These are phyloP conservation scores for Mallotus villosus DNA, from an alignment of 2,797 vertebrate genomes.

Conservation along the genomic window DNA sequence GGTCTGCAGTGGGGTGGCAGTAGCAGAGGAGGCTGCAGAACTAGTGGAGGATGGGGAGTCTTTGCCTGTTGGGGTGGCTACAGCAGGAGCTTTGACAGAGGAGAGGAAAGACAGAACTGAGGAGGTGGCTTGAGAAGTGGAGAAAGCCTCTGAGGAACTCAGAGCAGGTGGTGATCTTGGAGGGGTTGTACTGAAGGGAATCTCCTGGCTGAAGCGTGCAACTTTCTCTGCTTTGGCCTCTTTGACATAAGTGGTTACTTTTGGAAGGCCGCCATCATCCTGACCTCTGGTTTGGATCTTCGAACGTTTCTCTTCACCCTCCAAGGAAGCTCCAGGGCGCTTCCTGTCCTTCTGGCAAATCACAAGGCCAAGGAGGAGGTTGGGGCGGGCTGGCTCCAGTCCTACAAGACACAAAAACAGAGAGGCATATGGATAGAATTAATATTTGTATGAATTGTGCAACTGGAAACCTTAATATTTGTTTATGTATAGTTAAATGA, in stretches of 20 bases:
- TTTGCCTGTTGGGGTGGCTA: slow-evolving; percentile 52
- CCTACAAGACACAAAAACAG: slow-evolving; percentile 70
- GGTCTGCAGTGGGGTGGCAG: slow-evolving; percentile 87
- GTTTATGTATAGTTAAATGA: slow-evolving; percentile 24
- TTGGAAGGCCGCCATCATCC: slow-evolving; percentile 68
- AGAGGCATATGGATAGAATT: background rate
- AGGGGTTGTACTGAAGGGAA: slow-evolving; percentile 78
- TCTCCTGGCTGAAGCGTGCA: slow-evolving; percentile 71
- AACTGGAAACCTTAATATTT: background rate
- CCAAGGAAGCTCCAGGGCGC: slow-evolving; percentile 72
- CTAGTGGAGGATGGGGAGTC: slow-evolving; percentile 63
- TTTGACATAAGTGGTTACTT: slow-evolving; percentile 49
- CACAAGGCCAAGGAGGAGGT: slow-evolving; percentile 92
- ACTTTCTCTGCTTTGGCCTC: slow-evolving; percentile 78
- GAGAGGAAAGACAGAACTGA: slow-evolving; percentile 79
- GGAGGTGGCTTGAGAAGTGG: slow-evolving; percentile 66
- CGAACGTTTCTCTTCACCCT: slow-evolving; percentile 85
- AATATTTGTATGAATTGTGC: background rate
- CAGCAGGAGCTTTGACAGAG: slow-evolving; percentile 73
- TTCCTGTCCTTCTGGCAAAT: slow-evolving; percentile 94
- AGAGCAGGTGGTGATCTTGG: slow-evolving; percentile 84
- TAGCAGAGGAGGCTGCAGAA: slow-evolving; percentile 38
- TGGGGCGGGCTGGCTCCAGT: slow-evolving; percentile 94
- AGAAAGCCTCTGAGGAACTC: slow-evolving; percentile 68
- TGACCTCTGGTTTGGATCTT: slow-evolving; percentile 79